Percentiles rank a stretch among this genome's conserved stretches.
Conservation (phyloP, 2,113 vertebrate species). For the Connochaetes taurinus region DNA sequence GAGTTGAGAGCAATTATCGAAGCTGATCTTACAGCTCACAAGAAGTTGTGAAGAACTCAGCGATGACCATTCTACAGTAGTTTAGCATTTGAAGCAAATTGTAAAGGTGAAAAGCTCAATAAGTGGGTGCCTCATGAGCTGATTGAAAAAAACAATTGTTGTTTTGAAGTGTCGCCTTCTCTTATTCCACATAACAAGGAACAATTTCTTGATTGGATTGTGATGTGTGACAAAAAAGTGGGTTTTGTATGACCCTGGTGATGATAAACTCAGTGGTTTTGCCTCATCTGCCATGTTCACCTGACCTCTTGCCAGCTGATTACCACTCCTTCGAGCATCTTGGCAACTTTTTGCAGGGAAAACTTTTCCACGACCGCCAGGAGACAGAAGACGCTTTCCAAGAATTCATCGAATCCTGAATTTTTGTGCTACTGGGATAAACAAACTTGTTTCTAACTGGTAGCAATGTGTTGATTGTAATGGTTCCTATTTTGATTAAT, state of each 20-base stretch:
- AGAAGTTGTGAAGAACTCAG: background rate
- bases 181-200: background rate
- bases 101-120: background rate
- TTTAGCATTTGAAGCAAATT: background rate
- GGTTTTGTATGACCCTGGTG: background rate
- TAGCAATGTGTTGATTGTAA: background rate
- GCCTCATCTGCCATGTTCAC: background rate
- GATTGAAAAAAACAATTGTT: background rate
- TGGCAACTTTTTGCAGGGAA: background rate
- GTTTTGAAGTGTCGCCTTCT: accelerated
- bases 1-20: background rate
- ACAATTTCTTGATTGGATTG: background rate
- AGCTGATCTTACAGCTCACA: background rate
- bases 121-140: background rate
- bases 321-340: background rate
- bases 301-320: background rate
- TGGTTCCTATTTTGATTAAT: background rate
- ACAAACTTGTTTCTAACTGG: background rate
- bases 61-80: accelerated
- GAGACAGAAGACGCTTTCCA: background rate
- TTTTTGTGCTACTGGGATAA: background rate
- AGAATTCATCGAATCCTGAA: background rate
- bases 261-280: background rate
- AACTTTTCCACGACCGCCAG: background rate
- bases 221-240: background rate